Conservation (phyloP, 2,113 vertebrate species). For the Pterophyllum scalare region DNA sequence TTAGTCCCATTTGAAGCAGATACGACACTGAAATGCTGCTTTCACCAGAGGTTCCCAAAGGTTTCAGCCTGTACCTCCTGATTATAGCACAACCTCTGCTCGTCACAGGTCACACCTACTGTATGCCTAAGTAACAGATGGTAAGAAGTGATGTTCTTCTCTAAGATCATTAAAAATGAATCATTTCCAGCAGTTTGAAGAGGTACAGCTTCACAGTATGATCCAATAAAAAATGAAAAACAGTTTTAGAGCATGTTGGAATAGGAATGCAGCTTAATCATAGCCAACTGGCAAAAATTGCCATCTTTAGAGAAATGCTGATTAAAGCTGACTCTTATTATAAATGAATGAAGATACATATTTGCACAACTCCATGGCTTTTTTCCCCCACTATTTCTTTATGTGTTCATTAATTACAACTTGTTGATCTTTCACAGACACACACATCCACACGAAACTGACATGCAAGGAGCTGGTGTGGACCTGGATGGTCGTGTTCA, state of each 20-base stretch:
- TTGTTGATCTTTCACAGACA: not conserved
- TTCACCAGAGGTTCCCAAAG: not conserved
- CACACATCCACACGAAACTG: not conserved
- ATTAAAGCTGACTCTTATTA: not conserved
- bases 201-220: not conserved
- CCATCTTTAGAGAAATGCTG: not conserved
- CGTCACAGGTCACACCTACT: not conserved
- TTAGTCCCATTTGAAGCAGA: not conserved
- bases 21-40: not conserved
- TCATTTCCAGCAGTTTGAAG: not conserved
- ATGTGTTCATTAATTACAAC: not conserved
- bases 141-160: too few relatives aligned
- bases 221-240: not conserved
- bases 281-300: not conserved
- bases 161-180: not conserved
- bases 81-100: not conserved
- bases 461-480: not conserved
- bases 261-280: not conserved
- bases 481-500: fast-evolving
- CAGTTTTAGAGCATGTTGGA: not conserved
- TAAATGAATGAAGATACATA: not conserved
- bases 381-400: not conserved
- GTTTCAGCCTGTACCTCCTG: not conserved
- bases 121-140: not conserved
- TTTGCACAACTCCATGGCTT: not conserved